Base-by-base conservation (phyloP, 2,797 vertebrate genomes). In the Sebastes melanostomus region DNA sequence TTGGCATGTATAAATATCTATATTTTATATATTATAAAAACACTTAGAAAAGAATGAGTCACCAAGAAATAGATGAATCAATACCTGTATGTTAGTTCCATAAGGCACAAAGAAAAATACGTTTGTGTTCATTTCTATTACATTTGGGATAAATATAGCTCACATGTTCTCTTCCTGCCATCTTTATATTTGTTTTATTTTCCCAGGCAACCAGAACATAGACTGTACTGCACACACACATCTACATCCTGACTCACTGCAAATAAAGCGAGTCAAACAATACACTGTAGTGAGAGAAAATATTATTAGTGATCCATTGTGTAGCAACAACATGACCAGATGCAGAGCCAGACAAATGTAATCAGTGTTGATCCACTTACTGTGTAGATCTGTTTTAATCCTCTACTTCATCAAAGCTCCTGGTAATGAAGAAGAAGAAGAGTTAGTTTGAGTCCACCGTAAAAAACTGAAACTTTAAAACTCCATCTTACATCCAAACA, bases 311-410 rank as follows among this genome's bases (percentile, higher is more conserved):
- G 24, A n/a, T 66, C n/a, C 54, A 60, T 6, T 50, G 65, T 79
- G 27, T 2, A 32, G 55, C n/a, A 42, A 4, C 56, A 38, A 10
- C 46, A 50, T 50, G 72, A 81, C 46, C 79, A 66, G 60, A 86
- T 25, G 72, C 52, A 50, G 78, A 83, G n/a, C 8, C 76, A 56
- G 77, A 82, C 78, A 55, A 8, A 55, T 55, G 69, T 78, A 55
- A 82, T 38, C 81, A 69, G 63, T 2, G 24, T 38, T 25, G 84
- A 86, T 85, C 88, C 60, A 55, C 84, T 91, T 77, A 73, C 60
- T 46, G 54, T 8, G 20, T 1, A 68, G 85, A 77, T 83, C 81
- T 38, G 14, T 30, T 87, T 82, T 94, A 96, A 95, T 95, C 94
- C 93, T 62, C 79, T 89, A 90, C 88, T 91, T 86, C 81, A 85